Evolutionary conservation across 2,113 vertebrate species (phyloP), one percentile per base, ranked within the genome.

Genomic region (Semicossyphus pulcher): DNA sequence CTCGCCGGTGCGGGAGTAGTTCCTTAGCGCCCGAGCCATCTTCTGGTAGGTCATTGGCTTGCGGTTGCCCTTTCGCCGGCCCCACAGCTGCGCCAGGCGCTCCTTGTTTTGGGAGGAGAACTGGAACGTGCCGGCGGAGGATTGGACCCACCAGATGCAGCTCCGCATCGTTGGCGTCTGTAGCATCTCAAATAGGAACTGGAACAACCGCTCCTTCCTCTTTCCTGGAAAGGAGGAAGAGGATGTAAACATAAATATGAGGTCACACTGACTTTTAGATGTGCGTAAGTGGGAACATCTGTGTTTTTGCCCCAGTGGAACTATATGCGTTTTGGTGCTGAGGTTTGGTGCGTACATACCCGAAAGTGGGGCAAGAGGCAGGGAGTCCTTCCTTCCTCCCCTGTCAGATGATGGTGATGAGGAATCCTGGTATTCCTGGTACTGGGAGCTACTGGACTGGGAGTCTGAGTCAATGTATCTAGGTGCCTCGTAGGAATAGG

Each of bases 11-110:
- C 94, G 89, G 1, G 92, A 92, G 76, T 95, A 95, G 86, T 95
- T 95, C 42, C 94, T 84, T 7, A 94, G 76, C 0, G 94, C 94
- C 0, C 94, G 89, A 0, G 94, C 94, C 94, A 95, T 95, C 86
- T 95, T 95, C 87, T 95, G 94, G 75, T 95, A 94, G 0, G 94
- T 95, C 94, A 95, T 95, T 78, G 93, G 94, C 68, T 95, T 95
- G 60, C 94, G 93, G 51, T 95, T 95, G 2, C 94, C 94, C 80
- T 94, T 95, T 18, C 94, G 88, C 0, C 74, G 83, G 8, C 94
- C 94, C 94, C 94, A 95, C 51, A 95, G 85, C 83, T 94, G 90
- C 0, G 94, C 94, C 42, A 95, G 88, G 14, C 84, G 90, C 78
- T 95, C 94, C 81, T 95, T 95, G 86, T 95, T 95, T 74, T 95